These are phyloP conservation scores for Castor canadensis DNA, from an alignment of 2,113 vertebrate genomes.

Conservation along the genomic window DNA sequence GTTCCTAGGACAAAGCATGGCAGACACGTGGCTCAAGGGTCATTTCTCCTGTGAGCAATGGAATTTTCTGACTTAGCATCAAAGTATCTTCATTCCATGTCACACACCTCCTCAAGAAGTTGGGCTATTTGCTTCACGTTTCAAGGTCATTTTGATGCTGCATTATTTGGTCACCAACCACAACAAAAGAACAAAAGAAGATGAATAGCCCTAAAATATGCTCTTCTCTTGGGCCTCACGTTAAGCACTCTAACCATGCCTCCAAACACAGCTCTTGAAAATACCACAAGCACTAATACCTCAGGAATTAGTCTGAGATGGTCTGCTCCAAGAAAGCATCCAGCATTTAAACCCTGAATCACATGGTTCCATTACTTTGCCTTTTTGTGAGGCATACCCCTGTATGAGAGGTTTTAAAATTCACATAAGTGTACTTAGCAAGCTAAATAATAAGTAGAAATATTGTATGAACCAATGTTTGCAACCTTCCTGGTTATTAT, in stretches of 20 bases:
- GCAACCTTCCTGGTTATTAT: background rate
- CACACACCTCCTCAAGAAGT: background rate
- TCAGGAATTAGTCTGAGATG: background rate
- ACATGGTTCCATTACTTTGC: background rate
- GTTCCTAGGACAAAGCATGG: background rate
- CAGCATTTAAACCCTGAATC: background rate
- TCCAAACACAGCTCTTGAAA: background rate
- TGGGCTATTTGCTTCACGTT: background rate
- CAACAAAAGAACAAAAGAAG: background rate
- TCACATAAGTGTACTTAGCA: background rate
- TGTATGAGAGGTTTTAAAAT: background rate
- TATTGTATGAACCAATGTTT: background rate
- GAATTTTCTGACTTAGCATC: accelerated
- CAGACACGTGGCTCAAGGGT: background rate
- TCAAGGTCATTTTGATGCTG: background rate
- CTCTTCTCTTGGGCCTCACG: background rate
- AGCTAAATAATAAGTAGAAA: background rate
- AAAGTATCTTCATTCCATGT: background rate
- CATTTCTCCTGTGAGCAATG: background rate
- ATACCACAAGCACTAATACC: background rate
- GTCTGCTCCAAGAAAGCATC: background rate
- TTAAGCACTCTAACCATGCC: background rate
- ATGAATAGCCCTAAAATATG: background rate
- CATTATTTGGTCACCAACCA: background rate
- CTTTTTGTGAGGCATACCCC: background rate